A percentile compares a stretch with the other conserved stretches of the same genome.
These are phyloP conservation scores for Drosophila tanythrix DNA, from an alignment of 2,888 invertebrate species.

Conservation along the genomic window DNA sequence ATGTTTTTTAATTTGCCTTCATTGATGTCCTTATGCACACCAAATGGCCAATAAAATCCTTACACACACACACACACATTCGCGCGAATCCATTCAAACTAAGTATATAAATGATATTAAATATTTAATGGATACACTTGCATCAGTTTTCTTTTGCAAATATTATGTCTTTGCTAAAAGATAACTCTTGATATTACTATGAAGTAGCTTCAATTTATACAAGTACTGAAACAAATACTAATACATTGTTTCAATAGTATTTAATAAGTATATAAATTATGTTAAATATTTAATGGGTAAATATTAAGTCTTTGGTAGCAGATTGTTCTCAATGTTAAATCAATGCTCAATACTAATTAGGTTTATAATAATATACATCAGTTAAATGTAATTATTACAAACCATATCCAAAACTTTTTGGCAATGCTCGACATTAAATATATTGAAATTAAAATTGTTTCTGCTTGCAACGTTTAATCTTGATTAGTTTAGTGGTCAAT, in stretches of 20 bases:
- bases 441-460: constrained; percentile 38
- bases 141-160: neutral
- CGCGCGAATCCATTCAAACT: constrained; percentile 8
- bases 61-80: constrained; percentile 7
- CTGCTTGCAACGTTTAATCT: constrained; percentile 31
- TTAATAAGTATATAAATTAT: neutral
- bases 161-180: neutral
- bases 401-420: neutral
- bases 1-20: constrained; percentile 58
- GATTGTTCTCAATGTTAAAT: neutral
- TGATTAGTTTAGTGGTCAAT: constrained; percentile 54
- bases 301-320: too few relatives aligned
- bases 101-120: constrained; percentile 39
- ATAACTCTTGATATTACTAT: neutral
- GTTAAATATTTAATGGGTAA: neutral
- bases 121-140: constrained; percentile 6
- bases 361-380: neutral
- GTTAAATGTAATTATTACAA: neutral
- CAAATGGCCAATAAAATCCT: constrained; percentile 58
- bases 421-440: neutral
- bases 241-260: neutral
- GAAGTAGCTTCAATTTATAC: neutral
- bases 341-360: neutral
- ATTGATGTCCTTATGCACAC: constrained; percentile 51
- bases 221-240: neutral